Conservation (phyloP, 2,797 vertebrate genomes). For the Buceros bicornis region DNA sequence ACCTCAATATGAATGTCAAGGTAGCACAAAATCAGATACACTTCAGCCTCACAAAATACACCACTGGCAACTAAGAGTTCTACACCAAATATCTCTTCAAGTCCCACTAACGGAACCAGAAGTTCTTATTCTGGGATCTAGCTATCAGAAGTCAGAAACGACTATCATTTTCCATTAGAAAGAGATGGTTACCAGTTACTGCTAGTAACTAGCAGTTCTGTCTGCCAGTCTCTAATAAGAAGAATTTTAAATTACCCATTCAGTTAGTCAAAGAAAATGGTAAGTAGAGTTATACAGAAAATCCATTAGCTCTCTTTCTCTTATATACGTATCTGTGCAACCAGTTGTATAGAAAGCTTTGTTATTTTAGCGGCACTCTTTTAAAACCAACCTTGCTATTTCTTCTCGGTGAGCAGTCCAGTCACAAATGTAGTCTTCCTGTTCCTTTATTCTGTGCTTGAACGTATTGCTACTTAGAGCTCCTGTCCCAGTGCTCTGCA, state of each 20-base stretch:
- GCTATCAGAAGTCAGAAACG: neutral
- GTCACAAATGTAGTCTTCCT: conserved; percentile 98
- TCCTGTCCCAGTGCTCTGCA: conserved; percentile 85
- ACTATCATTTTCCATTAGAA: neutral
- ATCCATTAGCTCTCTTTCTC: neutral
- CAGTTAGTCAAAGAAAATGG: neutral
- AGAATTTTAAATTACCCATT: neutral
- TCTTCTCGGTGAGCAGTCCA: conserved; percentile 99
- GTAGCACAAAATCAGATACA: neutral
- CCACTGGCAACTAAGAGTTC: neutral
- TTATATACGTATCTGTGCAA: neutral
- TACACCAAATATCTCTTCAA: neutral
- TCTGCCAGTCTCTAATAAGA: neutral
- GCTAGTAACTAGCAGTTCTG: neutral
- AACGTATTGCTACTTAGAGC: conserved; percentile 84
- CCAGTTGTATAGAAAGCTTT: neutral
- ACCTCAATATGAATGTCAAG: neutral
- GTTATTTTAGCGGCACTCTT: neutral
- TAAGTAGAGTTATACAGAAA: neutral
- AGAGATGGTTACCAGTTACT: neutral
- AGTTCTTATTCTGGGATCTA: neutral
- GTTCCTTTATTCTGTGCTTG: conserved; percentile 93
- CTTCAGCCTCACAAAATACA: neutral
- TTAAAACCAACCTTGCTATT: conserved; percentile 91
- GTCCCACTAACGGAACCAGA: neutral